phyloP scores from a whole-genome alignment of 2,797 vertebrate species.

The Salarias fasciatus region DNA sequence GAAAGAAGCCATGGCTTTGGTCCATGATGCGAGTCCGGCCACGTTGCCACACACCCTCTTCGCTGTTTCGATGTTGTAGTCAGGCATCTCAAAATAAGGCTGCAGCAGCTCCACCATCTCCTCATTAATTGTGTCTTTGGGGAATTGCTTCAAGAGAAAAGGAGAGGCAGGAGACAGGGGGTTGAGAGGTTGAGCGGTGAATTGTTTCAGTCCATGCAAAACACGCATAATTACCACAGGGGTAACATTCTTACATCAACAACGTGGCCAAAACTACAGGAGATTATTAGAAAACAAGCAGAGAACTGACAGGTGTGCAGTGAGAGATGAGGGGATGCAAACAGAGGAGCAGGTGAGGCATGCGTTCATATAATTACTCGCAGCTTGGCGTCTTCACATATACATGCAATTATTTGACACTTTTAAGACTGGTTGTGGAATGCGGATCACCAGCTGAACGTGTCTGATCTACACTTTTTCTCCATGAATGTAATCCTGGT shows the following conservation, averaged over 20 bases:
- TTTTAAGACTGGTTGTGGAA: too few relatives aligned
- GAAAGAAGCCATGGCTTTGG: conserved; percentile 96
- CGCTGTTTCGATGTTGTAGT: conserved; percentile 97
- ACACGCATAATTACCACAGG: background rate
- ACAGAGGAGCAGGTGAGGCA: too few relatives aligned
- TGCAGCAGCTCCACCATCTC: conserved; percentile 93
- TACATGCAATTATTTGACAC: too few relatives aligned
- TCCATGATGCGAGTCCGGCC: conserved; percentile 96
- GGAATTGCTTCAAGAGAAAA: conserved; percentile 88
- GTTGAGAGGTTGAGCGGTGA: background rate
- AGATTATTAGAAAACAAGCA: background rate
- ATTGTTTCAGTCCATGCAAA: conserved; percentile 8
- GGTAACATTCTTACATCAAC: background rate
- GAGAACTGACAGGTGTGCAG: background rate
- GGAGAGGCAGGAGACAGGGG: background rate
- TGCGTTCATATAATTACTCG: too few relatives aligned
- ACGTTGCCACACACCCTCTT: conserved; percentile 95
- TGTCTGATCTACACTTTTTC: conserved; percentile 1
- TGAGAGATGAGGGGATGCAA: too few relatives aligned
- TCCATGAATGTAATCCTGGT: background rate
- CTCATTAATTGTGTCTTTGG: conserved; percentile 94
- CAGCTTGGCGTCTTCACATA: too few relatives aligned
- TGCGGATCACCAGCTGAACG: too few relatives aligned
- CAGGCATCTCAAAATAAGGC: conserved; percentile 93
- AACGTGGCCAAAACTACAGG: too few relatives aligned